phyloP scores from a whole-genome alignment of 2,113 vertebrate genomes.

The Glaucidium brasilianum region DNA sequence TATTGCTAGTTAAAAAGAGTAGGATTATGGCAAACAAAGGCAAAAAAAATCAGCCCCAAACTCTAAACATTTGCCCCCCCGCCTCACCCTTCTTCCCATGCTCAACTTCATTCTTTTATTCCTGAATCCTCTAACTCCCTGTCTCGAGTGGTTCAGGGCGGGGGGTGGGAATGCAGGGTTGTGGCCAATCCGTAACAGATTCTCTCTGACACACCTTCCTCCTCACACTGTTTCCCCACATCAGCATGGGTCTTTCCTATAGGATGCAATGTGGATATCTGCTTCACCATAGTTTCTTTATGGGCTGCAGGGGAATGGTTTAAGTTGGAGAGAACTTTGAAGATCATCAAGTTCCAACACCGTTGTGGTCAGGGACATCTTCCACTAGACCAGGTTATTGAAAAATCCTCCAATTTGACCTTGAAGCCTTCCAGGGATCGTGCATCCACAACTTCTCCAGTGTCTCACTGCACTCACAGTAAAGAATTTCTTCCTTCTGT shows the following conservation, averaged over 20 bases:
- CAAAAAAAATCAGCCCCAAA: rapidly evolving
- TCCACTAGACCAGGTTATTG: not conserved
- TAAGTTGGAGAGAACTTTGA: not conserved
- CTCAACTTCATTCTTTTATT: not conserved
- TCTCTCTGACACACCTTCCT: rapidly evolving
- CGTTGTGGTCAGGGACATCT: not conserved
- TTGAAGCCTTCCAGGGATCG: not conserved
- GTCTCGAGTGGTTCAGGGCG: rapidly evolving
- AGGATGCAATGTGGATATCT: not conserved
- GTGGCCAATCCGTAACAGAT: not conserved
- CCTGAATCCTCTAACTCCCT: not conserved
- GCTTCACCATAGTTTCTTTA: not conserved
- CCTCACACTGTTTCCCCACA: rapidly evolving
- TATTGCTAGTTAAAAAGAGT: not conserved
- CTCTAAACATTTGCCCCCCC: not conserved
- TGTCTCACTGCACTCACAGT: too few species aligned
- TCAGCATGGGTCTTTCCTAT: not conserved
- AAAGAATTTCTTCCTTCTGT: too few species aligned
- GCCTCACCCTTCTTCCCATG: not conserved
- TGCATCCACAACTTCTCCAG: not conserved
- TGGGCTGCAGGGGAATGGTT: not conserved
- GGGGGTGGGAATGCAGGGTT: not conserved
- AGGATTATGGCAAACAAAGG: not conserved
- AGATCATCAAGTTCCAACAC: not conserved
- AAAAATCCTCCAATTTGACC: rapidly evolving